These are phyloP conservation scores for Notocelia uddmanniana DNA, from an alignment of 2,888 invertebrate species.

Conservation along the genomic window DNA sequence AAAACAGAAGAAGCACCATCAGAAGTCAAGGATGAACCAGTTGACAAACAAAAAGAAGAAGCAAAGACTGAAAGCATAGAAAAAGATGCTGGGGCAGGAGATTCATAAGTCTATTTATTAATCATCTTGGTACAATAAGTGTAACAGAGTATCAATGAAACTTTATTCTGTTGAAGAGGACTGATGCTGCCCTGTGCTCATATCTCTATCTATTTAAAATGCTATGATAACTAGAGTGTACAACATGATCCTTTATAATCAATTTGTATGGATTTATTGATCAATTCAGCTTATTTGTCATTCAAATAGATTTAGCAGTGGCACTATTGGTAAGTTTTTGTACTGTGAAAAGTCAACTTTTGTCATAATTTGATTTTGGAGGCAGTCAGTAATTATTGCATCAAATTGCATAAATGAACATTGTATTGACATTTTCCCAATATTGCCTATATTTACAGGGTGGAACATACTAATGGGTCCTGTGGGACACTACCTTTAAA, in stretches of 20 bases:
- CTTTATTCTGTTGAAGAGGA: slow-evolving; percentile 25
- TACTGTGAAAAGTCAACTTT: background rate
- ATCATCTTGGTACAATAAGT: slow-evolving; percentile 21
- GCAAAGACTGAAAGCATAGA: slow-evolving; percentile 51
- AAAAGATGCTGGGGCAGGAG: slow-evolving; percentile 48
- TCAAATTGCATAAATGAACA: background rate
- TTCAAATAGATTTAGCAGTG: slow-evolving; percentile 12
- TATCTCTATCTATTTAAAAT: background rate
- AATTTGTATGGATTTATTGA: slow-evolving; percentile 9
- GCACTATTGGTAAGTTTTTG: background rate
- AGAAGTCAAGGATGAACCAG: slow-evolving; percentile 37
- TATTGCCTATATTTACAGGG: too few relatives aligned
- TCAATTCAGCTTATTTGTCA: background rate
- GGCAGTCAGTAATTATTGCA: background rate
- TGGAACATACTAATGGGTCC: too few relatives aligned
- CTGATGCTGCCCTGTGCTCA: slow-evolving; percentile 18
- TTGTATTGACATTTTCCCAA: background rate
- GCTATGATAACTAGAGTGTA: background rate
- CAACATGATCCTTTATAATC: slow-evolving; percentile 3
- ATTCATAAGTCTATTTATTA: slow-evolving; percentile 35
- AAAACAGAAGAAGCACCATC: slow-evolving; percentile 49
- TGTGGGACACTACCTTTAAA: too few relatives aligned
- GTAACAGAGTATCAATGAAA: slow-evolving; percentile 11
- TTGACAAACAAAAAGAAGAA: slow-evolving; percentile 51
- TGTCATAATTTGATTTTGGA: background rate